These are phyloP conservation scores for Anastatus disparis DNA, from an alignment of 1,140 invertebrate species.

Conservation along the genomic window DNA sequence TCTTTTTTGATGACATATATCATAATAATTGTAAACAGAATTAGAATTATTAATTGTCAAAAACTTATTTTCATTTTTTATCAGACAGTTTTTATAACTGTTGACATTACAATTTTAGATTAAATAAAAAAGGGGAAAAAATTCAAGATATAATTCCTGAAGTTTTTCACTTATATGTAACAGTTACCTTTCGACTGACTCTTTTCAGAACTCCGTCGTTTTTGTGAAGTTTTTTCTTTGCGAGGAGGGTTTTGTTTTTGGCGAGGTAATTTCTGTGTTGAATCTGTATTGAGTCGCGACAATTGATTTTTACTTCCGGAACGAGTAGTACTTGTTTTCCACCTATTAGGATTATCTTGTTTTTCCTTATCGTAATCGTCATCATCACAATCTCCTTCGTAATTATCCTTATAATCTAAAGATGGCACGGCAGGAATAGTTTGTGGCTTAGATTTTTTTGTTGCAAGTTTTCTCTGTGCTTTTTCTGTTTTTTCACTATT, in stretches of 20 bases:
- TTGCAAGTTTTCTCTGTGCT: conserved; percentile 55
- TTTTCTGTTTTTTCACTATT: conserved; percentile 61
- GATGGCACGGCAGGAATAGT: conserved; percentile 47
- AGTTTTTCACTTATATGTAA: too few relatives aligned
- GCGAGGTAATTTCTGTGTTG: conserved; percentile 53
- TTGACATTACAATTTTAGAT: too few relatives aligned
- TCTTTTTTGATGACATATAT: too few relatives aligned
- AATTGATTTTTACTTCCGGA: conserved; percentile 55
- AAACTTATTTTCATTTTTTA: too few relatives aligned
- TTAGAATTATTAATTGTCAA: too few relatives aligned
- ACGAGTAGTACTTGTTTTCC: conserved; percentile 60
- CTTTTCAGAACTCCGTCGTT: conserved; percentile 57
- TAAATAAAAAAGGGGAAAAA: too few relatives aligned
- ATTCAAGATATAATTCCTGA: too few relatives aligned
- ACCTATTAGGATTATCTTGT: conserved; percentile 57
- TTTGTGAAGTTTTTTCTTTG: conserved; percentile 62
- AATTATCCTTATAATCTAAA: conserved; percentile 64
- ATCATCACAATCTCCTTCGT: conserved; percentile 65
- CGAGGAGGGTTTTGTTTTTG: conserved; percentile 56
- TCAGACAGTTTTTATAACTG: too few relatives aligned
- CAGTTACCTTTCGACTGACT: conserved; percentile 55
- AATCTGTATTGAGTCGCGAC: conserved; percentile 50
- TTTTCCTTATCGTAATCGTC: conserved; percentile 64
- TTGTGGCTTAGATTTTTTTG: conserved; percentile 59
- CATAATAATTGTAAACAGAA: too few relatives aligned